Evolutionary conservation across 2,113 vertebrate species (phyloP), one percentile per base, ranked within the genome.

Genomic region (Heliornis fulica): DNA sequence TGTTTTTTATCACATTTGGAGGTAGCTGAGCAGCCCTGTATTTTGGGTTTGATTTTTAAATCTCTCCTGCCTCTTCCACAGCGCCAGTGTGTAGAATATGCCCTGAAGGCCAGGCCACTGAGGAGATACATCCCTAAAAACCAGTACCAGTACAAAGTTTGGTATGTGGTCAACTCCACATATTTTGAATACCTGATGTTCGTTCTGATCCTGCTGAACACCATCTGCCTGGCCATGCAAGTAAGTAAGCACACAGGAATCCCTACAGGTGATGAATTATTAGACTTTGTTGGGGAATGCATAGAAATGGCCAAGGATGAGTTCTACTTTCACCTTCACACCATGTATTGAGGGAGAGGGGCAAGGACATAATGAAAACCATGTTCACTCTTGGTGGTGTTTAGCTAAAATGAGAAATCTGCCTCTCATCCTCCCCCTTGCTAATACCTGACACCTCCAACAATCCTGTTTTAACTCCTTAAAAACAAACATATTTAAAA

Each of bases 161-260:
- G 99, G 99, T 99, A 99, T 19, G 99, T 99, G 98, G 99, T 99
- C 95, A 99, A 99, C 98, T 99, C 99, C 97, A 99, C 99, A 97
- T 99, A 99, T 98, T 99, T 99, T 79, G 99, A 99, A 83, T 99
- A 99, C 98, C 98, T 99, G 98, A 99, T 99, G 99, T 99, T 99
- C 81, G 98, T 99, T 48, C 98, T 99, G 97, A 99, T 99, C 98
- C 98, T 99, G 79, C 99, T 99, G 94, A 99, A 99, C 98, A 99
- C 99, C 98, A 99, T 99, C 98, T 99, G 99, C 97, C 97, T 99
- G 98, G 99, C 99, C 97, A 99, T 99, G 99, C 99, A 99, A 98
- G 99, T 99, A 93, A 98, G 98, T 94, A 31, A 26, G 34, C 45
- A 38, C 68, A 38, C 20, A 77, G 28, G 59, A 94, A 89, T 26